Percentiles rank a stretch among this genome's conserved stretches.
These are phyloP conservation scores for Eurystomus glaucurus DNA, from an alignment of 2,797 vertebrate species.

Conservation along the genomic window DNA sequence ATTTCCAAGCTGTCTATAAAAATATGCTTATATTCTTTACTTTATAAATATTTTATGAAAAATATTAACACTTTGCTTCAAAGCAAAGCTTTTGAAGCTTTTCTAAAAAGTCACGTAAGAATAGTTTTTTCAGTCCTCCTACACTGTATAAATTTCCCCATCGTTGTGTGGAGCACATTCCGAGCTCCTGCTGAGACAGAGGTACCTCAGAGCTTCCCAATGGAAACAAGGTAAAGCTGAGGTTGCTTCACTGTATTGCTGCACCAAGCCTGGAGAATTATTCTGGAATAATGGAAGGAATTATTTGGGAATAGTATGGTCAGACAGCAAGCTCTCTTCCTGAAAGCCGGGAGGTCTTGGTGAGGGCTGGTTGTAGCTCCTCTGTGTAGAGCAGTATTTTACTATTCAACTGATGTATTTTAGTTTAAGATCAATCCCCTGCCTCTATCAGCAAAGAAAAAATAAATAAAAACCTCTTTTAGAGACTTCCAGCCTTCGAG, in stretches of 20 bases:
- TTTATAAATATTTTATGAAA: constrained; percentile 31
- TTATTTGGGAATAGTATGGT: neutral
- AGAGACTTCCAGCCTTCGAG: neutral
- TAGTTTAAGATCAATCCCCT: neutral
- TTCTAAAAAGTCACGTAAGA: neutral
- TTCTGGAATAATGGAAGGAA: neutral
- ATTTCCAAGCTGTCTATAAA: neutral
- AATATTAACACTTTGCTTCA: neutral
- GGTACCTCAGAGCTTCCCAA: rapidly evolving
- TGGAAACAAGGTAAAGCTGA: neutral
- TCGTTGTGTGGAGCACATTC: rapidly evolving
- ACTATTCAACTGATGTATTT: neutral
- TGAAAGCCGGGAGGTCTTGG: neutral
- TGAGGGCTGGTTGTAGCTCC: neutral
- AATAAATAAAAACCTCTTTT: neutral
- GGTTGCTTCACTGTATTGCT: neutral
- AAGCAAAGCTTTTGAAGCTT: neutral
- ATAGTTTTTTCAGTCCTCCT: neutral
- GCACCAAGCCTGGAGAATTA: neutral
- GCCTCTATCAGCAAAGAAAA: neutral
- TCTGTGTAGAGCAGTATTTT: neutral
- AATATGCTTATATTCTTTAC: neutral
- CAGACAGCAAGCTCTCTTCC: neutral
- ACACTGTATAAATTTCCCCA: neutral
- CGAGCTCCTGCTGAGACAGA: neutral